These are phyloP conservation scores for Pseudachorutes palmiensis DNA, from an alignment of 1,140 invertebrate genomes.

Conservation along the genomic window DNA sequence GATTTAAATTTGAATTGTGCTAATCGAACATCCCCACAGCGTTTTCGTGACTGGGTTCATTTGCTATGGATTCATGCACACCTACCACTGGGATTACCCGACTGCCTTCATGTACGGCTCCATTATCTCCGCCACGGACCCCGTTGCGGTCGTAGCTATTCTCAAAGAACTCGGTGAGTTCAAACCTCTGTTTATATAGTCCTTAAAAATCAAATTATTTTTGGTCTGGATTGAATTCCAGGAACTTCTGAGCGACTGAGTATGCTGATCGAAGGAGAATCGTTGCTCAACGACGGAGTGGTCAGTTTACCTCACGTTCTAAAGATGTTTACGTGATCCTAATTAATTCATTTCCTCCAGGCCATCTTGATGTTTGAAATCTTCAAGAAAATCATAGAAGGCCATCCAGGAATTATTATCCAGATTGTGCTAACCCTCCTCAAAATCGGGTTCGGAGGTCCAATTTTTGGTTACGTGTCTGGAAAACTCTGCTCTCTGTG, in stretches of 20 bases:
- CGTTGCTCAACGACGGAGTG: conserved; percentile 47
- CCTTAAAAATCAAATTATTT: conserved; percentile 3
- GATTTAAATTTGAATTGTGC: neutral
- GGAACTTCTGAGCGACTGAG: conserved; percentile 43
- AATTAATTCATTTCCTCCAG: neutral
- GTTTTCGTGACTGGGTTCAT: conserved; percentile 40
- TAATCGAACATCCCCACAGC: conserved; percentile 37
- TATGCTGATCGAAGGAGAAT: conserved; percentile 47
- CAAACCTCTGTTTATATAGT: neutral
- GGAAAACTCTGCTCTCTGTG: conserved; percentile 42
- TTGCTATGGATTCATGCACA: conserved; percentile 39
- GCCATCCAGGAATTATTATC: neutral
- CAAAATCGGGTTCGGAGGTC: conserved; percentile 42
- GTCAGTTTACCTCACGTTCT: neutral
- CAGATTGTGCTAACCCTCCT: conserved; percentile 19
- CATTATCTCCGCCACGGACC: conserved; percentile 47
- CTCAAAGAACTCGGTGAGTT: conserved; percentile 43
- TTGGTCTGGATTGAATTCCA: neutral
- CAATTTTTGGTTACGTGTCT: conserved; percentile 43
- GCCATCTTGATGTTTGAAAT: conserved; percentile 45
- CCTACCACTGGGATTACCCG: conserved; percentile 38
- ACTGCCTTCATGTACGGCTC: conserved; percentile 43
- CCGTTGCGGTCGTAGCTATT: conserved; percentile 46
- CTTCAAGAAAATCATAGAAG: conserved; percentile 16
- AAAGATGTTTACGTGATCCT: neutral